Base-by-base conservation (phyloP, 2,888 invertebrate species). In the Xanthia icteritia region DNA sequence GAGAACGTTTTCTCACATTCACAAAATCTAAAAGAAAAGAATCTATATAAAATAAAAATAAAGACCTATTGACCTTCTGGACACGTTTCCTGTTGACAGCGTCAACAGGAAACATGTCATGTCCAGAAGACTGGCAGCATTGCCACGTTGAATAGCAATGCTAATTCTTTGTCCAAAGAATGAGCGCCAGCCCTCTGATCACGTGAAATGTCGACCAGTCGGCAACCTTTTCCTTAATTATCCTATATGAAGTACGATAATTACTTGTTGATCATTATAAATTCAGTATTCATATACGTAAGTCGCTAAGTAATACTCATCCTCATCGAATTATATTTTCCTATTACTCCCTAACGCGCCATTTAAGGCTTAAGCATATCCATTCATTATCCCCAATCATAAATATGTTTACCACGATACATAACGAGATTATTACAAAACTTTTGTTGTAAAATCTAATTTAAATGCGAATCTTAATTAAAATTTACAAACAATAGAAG, bases 401-500 rank as follows among this genome's bases (percentile, higher is more conserved):
- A 61, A 79, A 69, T 72, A 67, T 71, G 31, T 73, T 73, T 39
- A 54, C 51, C 51, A 42, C 39, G 39, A 73, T 54, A 42, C 39
- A 58, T 67, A 77, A 81, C 45, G 64, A 17, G 77, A 74, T 77
- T 68, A 83, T 74, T 48, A 54, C 73, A 77, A 85, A 83, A 85
- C 71, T 85, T 83, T 77, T 82, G 64, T 69, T 71, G 63, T 85
- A 77, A 82, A 85, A 85, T 66, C 61, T 72, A 77, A 82, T 83
- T 82, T 68, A 51, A 83, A 83, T 76, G 54, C 67, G 68, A 68
- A 71, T 70, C 66, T 72, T 85, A 77, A 82, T 83, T 83, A 81
- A 73, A 82, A 73, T 85, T 70, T 81, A 81, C 83, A 85, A 81
- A 70, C 82, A 83, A 83, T 66, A 85, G 76, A 80, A 71, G 31